Conservation (phyloP, 1,140 invertebrate species). For the Bombus polaris region DNA sequence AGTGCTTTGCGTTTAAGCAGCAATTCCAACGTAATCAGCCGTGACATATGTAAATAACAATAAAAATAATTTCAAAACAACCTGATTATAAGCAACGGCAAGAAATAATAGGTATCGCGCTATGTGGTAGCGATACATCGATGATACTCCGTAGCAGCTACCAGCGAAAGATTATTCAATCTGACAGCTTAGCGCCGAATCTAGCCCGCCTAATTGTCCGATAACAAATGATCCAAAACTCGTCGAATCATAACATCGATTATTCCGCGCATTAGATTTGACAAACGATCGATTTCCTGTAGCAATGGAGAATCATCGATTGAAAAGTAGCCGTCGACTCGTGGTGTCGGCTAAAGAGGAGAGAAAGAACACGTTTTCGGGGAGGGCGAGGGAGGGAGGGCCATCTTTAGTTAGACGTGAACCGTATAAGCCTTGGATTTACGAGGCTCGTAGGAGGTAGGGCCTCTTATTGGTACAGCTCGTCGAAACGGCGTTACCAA, state of each 20-base stretch:
- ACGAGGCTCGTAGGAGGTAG: slow-evolving; percentile 63
- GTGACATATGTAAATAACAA: no score
- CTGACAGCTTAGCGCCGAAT: neutral
- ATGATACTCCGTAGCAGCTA: neutral
- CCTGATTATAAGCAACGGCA: no score
- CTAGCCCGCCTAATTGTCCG: neutral
- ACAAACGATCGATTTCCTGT: slow-evolving; percentile 40
- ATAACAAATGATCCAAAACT: slow-evolving; percentile 17
- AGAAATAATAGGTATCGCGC: neutral
- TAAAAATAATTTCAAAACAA: no score
- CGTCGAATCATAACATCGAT: slow-evolving; percentile 30
- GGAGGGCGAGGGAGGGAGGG: neutral
- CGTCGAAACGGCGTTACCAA: slow-evolving; percentile 65
- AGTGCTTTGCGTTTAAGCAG: no score
- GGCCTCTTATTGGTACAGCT: slow-evolving; percentile 51
- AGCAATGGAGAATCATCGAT: neutral
- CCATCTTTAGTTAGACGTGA: slow-evolving; percentile 36
- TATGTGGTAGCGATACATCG: neutral
- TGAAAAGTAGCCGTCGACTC: slow-evolving; percentile 22
- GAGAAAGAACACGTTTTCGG: neutral
- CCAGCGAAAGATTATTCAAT: neutral
- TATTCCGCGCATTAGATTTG: slow-evolving; percentile 10
- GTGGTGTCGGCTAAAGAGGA: neutral
- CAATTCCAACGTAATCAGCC: no score
- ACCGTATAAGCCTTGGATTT: slow-evolving; percentile 67